phyloP scores from a whole-genome alignment of 2,888 invertebrate genomes.

The Xylophagus ater region DNA sequence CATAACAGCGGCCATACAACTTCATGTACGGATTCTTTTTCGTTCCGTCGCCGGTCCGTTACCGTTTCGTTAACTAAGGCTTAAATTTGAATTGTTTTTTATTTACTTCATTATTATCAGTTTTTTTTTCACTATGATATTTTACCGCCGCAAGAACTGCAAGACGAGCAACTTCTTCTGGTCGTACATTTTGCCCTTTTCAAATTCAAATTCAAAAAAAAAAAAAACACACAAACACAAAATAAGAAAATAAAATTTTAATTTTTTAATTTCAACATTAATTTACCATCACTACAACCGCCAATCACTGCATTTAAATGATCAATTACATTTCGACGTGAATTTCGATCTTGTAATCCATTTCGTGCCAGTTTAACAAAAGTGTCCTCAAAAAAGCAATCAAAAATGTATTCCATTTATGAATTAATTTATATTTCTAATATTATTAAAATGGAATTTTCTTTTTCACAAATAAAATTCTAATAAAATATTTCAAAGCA shows the following conservation, averaged over 20 bases:
- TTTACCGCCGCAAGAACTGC: constrained; percentile 35
- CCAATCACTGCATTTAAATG: constrained; percentile 69
- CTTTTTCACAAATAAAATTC: no score
- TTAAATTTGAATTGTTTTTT: no score
- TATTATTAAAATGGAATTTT: no score
- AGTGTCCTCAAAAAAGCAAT: constrained; percentile 66
- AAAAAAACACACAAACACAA: constrained; percentile 11
- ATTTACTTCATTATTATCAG: constrained; percentile 29
- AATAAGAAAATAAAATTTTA: constrained; percentile 4
- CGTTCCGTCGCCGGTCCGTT: no score
- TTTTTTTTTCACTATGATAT: constrained; percentile 33
- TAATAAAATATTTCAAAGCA: no score
- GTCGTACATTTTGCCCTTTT: constrained; percentile 32
- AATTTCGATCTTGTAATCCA: constrained; percentile 58
- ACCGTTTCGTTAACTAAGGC: no score
- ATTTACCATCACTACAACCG: constrained; percentile 46
- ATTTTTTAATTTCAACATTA: constrained; percentile 9
- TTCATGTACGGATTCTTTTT: no score
- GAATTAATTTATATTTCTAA: no score
- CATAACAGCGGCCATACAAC: no score
- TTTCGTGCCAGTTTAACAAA: constrained; percentile 61
- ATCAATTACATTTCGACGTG: constrained; percentile 59
- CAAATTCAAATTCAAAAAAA: not conserved
- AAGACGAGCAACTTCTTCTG: constrained; percentile 34
- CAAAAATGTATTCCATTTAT: constrained; percentile 64